Conservation (phyloP, 2,113 vertebrate genomes). For the Lichenostomus cassidix region DNA sequence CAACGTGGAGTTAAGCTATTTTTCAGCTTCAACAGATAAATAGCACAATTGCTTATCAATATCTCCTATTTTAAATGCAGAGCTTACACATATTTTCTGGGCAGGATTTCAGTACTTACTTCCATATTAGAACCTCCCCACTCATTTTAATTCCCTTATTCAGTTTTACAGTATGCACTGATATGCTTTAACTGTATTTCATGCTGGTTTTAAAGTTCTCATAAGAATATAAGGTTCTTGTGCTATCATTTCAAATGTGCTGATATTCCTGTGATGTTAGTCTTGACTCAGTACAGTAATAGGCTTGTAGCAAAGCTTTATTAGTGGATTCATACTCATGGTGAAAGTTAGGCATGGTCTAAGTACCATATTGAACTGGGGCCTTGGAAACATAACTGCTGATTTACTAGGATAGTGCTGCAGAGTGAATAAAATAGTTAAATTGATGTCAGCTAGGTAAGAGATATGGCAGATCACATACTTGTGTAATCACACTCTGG, state of each 20-base stretch:
- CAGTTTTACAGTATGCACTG: neutral
- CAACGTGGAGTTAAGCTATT: neutral
- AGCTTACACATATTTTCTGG: neutral
- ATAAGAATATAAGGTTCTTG: neutral
- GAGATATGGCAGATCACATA: neutral
- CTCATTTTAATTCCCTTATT: neutral
- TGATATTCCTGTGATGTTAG: neutral
- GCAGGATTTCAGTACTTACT: neutral
- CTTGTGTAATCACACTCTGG: neutral
- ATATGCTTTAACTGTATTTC: neutral
- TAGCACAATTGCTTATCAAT: neutral
- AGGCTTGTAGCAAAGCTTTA: neutral
- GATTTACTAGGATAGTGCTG: neutral
- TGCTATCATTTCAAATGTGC: neutral
- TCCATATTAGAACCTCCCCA: neutral
- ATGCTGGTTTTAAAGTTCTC: neutral
- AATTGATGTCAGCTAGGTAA: neutral
- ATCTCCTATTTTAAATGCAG: neutral
- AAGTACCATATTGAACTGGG: neutral
- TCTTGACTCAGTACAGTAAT: neutral
- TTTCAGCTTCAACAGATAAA: neutral
- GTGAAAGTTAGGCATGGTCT: neutral
- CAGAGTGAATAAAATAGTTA: neutral
- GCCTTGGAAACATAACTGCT: neutral
- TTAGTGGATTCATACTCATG: neutral